Evolutionary conservation across 2,113 vertebrate genomes (phyloP), one percentile per base, ranked within the genome.

Genomic region (Eretmochelys imbricata): DNA sequence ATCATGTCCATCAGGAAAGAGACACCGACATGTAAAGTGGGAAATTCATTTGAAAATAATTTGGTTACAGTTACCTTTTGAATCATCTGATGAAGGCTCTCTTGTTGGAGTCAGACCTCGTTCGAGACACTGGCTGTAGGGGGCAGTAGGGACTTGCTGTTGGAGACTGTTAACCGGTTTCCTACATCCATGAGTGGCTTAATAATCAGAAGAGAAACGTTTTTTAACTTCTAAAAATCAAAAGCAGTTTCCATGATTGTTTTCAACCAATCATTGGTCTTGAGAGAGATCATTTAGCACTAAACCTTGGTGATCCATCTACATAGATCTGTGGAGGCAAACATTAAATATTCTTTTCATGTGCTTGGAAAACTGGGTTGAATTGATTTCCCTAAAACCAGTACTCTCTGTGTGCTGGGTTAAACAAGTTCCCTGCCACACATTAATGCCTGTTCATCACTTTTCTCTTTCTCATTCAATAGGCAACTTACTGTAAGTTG

Each of bases 21-120:
- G 69, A 31, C 0, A 0, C 42, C 25, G 29, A 5, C 35, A 29
- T 79, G 51, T 91, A 6, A 89, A 88, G 22, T 50, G 54, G 27
- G 72, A 88, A 76, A 54, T 59, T 38, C 1, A 1, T 50, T 48
- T 79, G 42, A 11, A 50, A 57, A 25, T 35, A 25, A 9, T 6
- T 59, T 49, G 16, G 2, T 22, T 25, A 25, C 0, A 1, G 12
- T 46, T 54, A 17, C 8, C 35, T 38, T 69, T 69, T 69, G 65
- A 69, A 17, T 20, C 35, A n/a, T 2, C 4, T 8, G 4, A 69
- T n/a, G 17, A 69, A 69, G 8, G 19, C 35, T n/a, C 4, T 69
- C 19, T 72, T 72, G 8, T 72, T 72, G 65, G 65, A 20, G n/a
- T 72, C 65, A 22, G n/a, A 72, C 35, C n/a, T 72, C 2, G 8